Evolutionary conservation across 2,888 invertebrate species (phyloP), one percentile per base, ranked within the genome.

Genomic region (Andrena fulva): DNA sequence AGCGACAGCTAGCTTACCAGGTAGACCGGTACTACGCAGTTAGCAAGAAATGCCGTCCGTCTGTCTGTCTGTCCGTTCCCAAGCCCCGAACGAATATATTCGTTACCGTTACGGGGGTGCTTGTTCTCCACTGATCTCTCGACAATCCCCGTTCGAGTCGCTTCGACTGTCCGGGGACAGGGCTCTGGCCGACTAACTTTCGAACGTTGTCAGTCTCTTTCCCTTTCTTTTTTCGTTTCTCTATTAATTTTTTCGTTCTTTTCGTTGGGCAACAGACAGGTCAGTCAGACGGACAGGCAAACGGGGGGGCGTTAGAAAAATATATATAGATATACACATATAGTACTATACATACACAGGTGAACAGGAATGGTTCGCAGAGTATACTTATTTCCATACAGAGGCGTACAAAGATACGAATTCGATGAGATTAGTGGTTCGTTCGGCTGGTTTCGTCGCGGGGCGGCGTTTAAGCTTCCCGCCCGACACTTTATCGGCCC

Each of bases 1-100:
- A 90, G 87, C 90, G 90, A 92, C 88, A 92, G 90, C 91, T 91
- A 92, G 93, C 92, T 93, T 93, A 93, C 92, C 92, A 90, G 90
- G 83, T 90, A 88, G 84, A 86, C 82, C 80, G 88, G 87, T 88
- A 89, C 87, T 89, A 89, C 87, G 88, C 87, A 89, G 82, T 87
- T 83, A 84, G 85, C 88, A 80, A 87, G 84, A 88, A 87, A 85
- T 83, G 82, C 87, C 87, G 86, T 89, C 90, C 89, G 89, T 89
- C 90, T 89, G 90, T 90, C 91, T 87, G 89, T 90, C 90, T 90
- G 91, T 91, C 92, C 88, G 87, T 92, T 90, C 81, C 85, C 87
- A 89, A 89, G 82, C 78, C 86, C 85, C 75, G 56, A 54, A 72
- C 67, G n/a, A 16, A 54, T 20, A 24, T 63, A 33, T 33, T 62